Base-by-base conservation (phyloP, 2,888 invertebrate genomes). In the Lasioglossum morio region DNA sequence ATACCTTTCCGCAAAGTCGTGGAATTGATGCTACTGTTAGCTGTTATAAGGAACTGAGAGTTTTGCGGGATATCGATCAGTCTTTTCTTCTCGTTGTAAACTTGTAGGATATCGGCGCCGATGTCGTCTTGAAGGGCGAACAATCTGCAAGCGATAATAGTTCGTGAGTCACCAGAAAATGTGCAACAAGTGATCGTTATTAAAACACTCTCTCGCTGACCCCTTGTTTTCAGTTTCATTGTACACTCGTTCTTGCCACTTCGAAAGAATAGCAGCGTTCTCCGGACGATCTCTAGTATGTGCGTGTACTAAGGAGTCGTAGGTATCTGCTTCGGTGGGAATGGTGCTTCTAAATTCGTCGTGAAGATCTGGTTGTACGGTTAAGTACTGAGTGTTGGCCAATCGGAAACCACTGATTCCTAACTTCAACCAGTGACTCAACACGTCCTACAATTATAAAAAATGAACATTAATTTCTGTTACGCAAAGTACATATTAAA, bases 351-450 rank as follows among this genome's bases (percentile, higher is more conserved):
- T 94, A 0, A 94, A 92, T 89, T 97, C 97, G 84, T 97, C 95
- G 0, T 94, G 94, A 0, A 97, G 95, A 0, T 95, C 93, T 0
- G 94, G 85, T 94, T 97, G 96, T 84, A 97, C 97, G 0, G 97
- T 94, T 87, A 97, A 95, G 92, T 96, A 96, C 19, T 97, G 97
- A 0, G 96, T 97, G 79, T 97, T 96, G 72, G 96, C 96, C 37
- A 98, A 94, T 92, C 98, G 97, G 92, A 99, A 97, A 5, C 99
- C 99, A 88, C 96, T 97, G 0, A 98, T 97, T 0, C 99, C 99
- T 4, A 97, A 96, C 7, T 96, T 95, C 87, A 98, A 93, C 97
- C 98, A 98, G 89, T 96, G 96, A 63, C 95, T 95, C 1, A 99
- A 94, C 0, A 97, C 97, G 0, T 96, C 95, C 92, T 97, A 96